Conservation (phyloP, 2,113 vertebrate genomes). For the Caranx ignobilis region DNA sequence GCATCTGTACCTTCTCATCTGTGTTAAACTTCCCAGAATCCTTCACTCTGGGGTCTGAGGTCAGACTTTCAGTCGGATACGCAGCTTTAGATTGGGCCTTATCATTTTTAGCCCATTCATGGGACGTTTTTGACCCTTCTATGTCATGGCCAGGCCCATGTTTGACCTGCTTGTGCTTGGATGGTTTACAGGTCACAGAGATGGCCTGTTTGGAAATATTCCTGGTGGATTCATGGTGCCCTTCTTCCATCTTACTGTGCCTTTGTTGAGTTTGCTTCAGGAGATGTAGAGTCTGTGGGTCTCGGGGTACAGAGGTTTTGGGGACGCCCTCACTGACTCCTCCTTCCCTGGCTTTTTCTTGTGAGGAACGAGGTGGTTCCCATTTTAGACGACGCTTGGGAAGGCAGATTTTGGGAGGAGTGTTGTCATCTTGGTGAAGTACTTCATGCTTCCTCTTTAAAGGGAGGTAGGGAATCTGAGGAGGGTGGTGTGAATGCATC, state of each 20-base stretch:
- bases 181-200: constrained; percentile 3
- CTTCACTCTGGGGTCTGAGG: constrained; percentile 77
- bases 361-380: constrained; percentile 50
- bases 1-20: constrained; percentile 79
- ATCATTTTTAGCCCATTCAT: background rate
- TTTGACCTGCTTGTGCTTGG: constrained; percentile 18
- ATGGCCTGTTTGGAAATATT: background rate
- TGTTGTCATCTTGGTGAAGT: background rate
- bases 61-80: constrained; percentile 49
- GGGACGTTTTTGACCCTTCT: constrained; percentile 11
- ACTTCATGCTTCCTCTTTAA: constrained; percentile 65
- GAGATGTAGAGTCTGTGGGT: background rate
- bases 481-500: background rate
- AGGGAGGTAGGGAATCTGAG: background rate
- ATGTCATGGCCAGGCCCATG: background rate
- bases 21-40: constrained; percentile 79
- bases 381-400: constrained; percentile 44
- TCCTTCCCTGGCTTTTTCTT: constrained; percentile 18
- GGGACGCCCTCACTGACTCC: background rate
- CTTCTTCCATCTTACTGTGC: background rate
- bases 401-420: constrained; percentile 36
- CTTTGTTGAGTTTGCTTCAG: constrained; percentile 25
- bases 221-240: background rate
- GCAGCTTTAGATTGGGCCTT: constrained; percentile 35
- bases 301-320: background rate